A percentile compares a stretch with the other conserved stretches of the same genome.
Evolutionary conservation across 2,113 vertebrate genomes (phyloP).

Genomic region (Myodes glareolus): DNA sequence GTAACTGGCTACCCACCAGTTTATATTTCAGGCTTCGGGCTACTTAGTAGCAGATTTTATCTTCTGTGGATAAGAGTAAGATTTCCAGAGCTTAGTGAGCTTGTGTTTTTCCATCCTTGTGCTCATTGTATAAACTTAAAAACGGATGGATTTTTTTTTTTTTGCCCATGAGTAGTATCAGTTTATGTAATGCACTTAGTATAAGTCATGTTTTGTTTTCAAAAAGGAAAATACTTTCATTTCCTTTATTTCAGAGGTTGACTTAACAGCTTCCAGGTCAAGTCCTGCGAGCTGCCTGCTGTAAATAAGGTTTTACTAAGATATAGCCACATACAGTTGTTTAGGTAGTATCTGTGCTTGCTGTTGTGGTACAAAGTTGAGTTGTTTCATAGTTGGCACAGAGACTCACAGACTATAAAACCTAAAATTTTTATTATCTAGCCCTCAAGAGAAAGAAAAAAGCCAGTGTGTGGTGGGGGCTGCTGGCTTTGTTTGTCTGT

Average conservation of each 20-base stretch:
- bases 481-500: not conserved
- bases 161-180: not conserved
- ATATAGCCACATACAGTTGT: not conserved
- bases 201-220: conserved; percentile 36
- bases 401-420: not conserved
- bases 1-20: not conserved
- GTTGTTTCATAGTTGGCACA: not conserved
- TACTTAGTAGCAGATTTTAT: conserved; percentile 19
- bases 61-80: not conserved
- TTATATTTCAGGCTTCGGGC: not conserved
- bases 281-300: not conserved
- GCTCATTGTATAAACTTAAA: not conserved
- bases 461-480: not conserved
- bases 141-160: not conserved
- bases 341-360: conserved; percentile 31
- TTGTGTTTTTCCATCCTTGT: conserved; percentile 25
- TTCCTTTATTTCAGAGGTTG: conserved; percentile 26
- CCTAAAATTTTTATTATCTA: conserved; percentile 5
- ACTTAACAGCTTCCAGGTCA: not conserved
- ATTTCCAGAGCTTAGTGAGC: conserved; percentile 13
- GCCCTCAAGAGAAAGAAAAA: not conserved
- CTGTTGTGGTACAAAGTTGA: conserved; percentile 1
- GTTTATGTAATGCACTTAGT: not conserved
- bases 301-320: conserved; percentile 37
- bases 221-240: conserved; percentile 49